A percentile compares a stretch with the other conserved stretches of the same genome.
Conservation (phyloP, 2,113 vertebrate genomes). For the Gallinago paraguaiae region DNA sequence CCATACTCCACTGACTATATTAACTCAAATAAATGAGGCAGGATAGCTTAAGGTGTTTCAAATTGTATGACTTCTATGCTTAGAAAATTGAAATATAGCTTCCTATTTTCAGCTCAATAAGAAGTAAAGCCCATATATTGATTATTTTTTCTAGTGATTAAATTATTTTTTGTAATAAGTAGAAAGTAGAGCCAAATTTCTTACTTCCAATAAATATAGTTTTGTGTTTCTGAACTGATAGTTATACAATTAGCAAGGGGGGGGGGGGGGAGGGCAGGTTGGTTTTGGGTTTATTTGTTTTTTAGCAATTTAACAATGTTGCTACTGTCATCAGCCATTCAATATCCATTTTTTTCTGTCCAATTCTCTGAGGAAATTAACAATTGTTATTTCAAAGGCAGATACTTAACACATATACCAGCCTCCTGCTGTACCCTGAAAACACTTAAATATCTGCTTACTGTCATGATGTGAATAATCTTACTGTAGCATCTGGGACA, state of each 20-base stretch:
- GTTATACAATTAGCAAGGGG: not conserved
- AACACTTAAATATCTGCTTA: not conserved
- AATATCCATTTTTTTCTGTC: not conserved
- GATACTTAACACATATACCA: not conserved
- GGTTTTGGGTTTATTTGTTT: not conserved
- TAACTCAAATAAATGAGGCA: not conserved
- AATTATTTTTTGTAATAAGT: not conserved
- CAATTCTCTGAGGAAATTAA: not conserved
- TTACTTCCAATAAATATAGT: not conserved
- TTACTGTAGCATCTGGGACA: not conserved
- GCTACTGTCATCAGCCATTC: not conserved
- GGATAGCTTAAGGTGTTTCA: not conserved
- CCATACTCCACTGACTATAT: not conserved
- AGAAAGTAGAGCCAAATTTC: not conserved
- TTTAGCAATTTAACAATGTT: not conserved
- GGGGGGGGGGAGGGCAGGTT: accelerated
- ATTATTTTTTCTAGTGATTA: not conserved
- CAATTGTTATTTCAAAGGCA: not conserved
- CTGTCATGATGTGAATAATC: not conserved
- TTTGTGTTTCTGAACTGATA: not conserved
- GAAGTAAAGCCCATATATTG: not conserved
- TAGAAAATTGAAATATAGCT: not conserved
- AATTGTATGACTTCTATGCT: not conserved
- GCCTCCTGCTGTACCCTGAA: not conserved
- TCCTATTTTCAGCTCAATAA: not conserved